Percentiles rank a stretch among this genome's conserved stretches.
Conservation (phyloP, 2,113 vertebrate genomes). For the Ellobius talpinus region DNA sequence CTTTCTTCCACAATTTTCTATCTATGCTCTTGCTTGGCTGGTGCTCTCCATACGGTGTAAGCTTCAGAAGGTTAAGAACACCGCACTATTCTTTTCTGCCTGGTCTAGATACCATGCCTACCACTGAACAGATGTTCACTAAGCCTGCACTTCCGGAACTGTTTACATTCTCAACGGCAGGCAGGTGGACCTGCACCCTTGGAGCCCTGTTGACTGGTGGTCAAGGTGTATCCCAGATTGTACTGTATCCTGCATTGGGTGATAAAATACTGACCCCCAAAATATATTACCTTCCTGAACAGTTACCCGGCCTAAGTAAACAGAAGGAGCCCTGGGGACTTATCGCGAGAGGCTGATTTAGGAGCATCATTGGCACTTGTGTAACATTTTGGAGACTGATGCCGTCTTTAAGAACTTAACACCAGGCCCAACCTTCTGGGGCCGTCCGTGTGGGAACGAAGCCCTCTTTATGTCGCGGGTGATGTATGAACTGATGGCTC, state of each 20-base stretch:
- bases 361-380: constrained; percentile 68
- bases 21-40: background rate
- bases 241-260: constrained; percentile 37
- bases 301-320: constrained; percentile 73
- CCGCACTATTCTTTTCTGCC: background rate
- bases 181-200: background rate
- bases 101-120: background rate
- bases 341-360: constrained; percentile 73
- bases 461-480: constrained; percentile 77
- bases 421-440: constrained; percentile 68
- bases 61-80: background rate
- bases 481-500: constrained; percentile 85
- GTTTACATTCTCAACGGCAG: background rate
- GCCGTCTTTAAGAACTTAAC: constrained; percentile 83
- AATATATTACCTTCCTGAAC: constrained; percentile 67
- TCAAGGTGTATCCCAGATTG: background rate
- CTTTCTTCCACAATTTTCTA: background rate
- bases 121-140: background rate
- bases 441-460: constrained; percentile 74
- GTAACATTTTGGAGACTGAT: constrained; percentile 81
- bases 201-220: background rate
- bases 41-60: background rate
- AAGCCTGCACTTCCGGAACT: background rate
- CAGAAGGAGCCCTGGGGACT: constrained; percentile 66
- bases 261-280: constrained; percentile 68